phyloP scores from a whole-genome alignment of 2,797 vertebrate genomes.

The Tokudaia tokunoshimensis region DNA sequence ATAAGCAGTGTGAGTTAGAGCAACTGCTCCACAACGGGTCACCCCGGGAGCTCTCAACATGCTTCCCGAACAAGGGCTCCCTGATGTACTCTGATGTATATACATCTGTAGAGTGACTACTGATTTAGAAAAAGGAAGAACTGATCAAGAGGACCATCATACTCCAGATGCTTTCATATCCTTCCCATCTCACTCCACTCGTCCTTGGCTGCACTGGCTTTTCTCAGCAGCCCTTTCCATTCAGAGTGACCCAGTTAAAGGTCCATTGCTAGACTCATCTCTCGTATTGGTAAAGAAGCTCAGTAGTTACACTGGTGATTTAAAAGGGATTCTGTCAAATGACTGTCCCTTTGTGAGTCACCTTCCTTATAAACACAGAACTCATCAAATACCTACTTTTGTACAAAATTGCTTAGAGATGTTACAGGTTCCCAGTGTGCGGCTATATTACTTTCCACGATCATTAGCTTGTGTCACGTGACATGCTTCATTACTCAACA shows the following conservation, averaged over 20 bases:
- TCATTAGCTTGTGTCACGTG: neutral
- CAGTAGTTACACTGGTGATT: neutral
- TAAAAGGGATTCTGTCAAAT: neutral
- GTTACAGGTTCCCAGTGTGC: neutral
- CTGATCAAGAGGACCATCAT: neutral
- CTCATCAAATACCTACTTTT: neutral
- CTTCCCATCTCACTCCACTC: neutral
- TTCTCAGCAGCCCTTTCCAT: neutral
- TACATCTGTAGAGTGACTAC: conserved; percentile 40
- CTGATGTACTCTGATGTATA: conserved; percentile 47
- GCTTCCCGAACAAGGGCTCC: conserved; percentile 51
- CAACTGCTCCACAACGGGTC: neutral
- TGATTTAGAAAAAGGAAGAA: neutral
- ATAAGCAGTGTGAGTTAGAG: conserved; percentile 21
- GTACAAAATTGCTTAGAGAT: neutral
- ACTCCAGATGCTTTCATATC: conserved; percentile 7
- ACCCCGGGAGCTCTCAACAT: conserved; percentile 34
- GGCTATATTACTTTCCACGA: neutral
- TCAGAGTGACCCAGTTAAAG: neutral
- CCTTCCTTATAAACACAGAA: neutral
- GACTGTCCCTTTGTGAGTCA: neutral
- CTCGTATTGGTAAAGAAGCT: neutral
- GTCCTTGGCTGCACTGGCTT: neutral
- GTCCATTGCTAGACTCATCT: neutral
- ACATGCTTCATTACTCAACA: neutral